Evolutionary conservation across 1,140 invertebrate species (phyloP).

Genomic region (Orchesella cincta): DNA sequence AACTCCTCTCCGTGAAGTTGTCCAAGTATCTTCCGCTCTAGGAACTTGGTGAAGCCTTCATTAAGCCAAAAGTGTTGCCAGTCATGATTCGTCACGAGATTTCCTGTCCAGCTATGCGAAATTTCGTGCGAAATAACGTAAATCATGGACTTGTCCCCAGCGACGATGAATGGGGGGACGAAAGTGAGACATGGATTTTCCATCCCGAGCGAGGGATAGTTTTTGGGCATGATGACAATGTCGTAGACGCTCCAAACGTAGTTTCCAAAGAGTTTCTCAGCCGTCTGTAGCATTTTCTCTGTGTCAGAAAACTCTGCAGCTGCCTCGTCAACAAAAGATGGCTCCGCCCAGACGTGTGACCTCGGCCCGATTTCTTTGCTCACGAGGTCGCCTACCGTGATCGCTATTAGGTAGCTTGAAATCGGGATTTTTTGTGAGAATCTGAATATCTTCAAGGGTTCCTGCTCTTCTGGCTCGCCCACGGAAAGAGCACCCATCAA

Average conservation of each 20-base stretch:
- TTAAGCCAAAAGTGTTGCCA: slow-evolving; percentile 86
- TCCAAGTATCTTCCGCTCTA: slow-evolving; percentile 82
- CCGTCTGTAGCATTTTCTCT: slow-evolving; percentile 77
- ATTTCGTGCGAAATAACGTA: slow-evolving; percentile 93
- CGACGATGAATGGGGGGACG: slow-evolving; percentile 80
- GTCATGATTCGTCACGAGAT: slow-evolving; percentile 73
- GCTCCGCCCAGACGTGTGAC: slow-evolving; percentile 85
- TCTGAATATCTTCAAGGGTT: slow-evolving; percentile 60
- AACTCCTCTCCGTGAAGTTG: slow-evolving; percentile 64
- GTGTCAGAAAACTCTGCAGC: slow-evolving; percentile 87
- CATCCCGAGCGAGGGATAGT: slow-evolving; percentile 57
- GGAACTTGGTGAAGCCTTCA: slow-evolving; percentile 92
- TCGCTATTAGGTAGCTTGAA: slow-evolving; percentile 77
- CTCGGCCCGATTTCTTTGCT: slow-evolving; percentile 74
- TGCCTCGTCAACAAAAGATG: slow-evolving; percentile 77
- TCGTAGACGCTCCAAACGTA: slow-evolving; percentile 88
- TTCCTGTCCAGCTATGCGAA: slow-evolving; percentile 94
- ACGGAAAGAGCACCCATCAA: slow-evolving; percentile 83
- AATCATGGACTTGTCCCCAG: slow-evolving; percentile 87
- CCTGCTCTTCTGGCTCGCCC: slow-evolving; percentile 55
- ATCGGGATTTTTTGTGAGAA: slow-evolving; percentile 79
- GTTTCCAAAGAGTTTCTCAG: slow-evolving; percentile 66
- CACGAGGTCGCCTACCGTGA: slow-evolving; percentile 81
- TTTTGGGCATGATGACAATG: slow-evolving; percentile 86
- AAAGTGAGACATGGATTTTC: slow-evolving; percentile 96